These are phyloP conservation scores for Microplitis manilae DNA, from an alignment of 2,888 invertebrate species.

Conservation along the genomic window DNA sequence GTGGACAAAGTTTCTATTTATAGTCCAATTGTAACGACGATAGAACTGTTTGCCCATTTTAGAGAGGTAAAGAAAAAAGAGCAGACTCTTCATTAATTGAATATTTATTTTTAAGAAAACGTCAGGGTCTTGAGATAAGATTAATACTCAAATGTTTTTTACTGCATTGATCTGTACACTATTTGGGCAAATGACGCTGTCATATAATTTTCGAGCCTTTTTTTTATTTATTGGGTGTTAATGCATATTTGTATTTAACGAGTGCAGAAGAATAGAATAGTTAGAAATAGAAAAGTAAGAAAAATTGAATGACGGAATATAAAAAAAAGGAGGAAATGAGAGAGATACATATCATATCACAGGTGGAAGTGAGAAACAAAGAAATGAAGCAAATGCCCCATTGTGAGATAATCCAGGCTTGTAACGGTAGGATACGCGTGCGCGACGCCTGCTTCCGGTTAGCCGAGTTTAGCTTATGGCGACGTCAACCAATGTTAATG, in stretches of 20 bases:
- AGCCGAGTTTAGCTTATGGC: conserved; percentile 54
- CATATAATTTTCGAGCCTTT: conserved; percentile 37
- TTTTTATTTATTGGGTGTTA: conserved; percentile 42
- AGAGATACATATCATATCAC: not conserved
- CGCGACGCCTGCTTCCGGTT: conserved; percentile 57
- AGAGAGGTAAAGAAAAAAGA: too few relatives aligned
- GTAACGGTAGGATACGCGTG: conserved; percentile 58
- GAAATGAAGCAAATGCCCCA: conserved; percentile 62
- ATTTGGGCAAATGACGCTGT: conserved; percentile 48
- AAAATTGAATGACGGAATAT: not conserved
- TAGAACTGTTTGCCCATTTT: too few relatives aligned
- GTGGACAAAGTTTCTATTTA: too few relatives aligned
- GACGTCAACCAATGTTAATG: conserved; percentile 27
- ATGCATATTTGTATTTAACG: conserved; percentile 29
- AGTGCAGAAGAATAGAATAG: conserved; percentile 9
- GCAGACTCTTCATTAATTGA: too few relatives aligned
- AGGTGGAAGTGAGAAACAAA: conserved; percentile 36
- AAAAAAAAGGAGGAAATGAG: conserved; percentile 8
- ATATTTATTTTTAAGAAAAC: too few relatives aligned
- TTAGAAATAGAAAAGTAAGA: conserved; percentile 38
- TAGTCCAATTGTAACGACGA: too few relatives aligned
- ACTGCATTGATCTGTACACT: conserved; percentile 29
- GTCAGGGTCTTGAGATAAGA: too few relatives aligned
- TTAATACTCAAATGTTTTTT: not conserved
- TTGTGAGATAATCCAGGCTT: conserved; percentile 61